Percentiles rank a stretch among this genome's conserved stretches.
Evolutionary conservation across 2,888 invertebrate genomes (phyloP).

Genomic region (Ceraclea dissimilis): DNA sequence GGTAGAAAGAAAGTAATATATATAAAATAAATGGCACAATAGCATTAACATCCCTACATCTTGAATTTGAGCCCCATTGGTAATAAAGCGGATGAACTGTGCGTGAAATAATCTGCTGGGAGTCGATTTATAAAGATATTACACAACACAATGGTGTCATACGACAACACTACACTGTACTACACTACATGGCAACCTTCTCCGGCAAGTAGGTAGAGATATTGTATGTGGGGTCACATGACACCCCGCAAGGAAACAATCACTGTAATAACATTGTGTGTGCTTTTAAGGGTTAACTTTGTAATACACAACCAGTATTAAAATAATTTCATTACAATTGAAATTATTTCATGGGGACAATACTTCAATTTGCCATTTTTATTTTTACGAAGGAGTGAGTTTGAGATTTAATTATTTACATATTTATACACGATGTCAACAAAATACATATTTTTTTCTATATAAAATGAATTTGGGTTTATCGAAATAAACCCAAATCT

Average conservation of each 20-base stretch:
- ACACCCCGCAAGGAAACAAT: slow-evolving; percentile 10
- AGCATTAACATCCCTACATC: too few species aligned
- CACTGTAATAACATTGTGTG: slow-evolving; percentile 3
- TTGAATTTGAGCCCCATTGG: slow-evolving; percentile 4
- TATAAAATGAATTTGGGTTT: too few species aligned
- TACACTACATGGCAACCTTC: neutral
- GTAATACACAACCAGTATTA: too few species aligned
- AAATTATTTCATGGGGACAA: neutral
- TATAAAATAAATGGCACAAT: too few species aligned
- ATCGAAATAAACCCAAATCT: too few species aligned
- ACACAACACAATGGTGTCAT: slow-evolving; percentile 8
- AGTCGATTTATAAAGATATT: slow-evolving; percentile 27
- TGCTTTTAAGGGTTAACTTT: neutral
- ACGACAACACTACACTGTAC: neutral
- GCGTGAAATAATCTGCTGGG: slow-evolving; percentile 25
- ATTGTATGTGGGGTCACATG: neutral
- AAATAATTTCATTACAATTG: neutral
- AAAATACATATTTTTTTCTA: too few species aligned
- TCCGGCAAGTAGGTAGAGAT: neutral
- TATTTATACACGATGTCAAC: too few species aligned
- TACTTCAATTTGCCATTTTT: too few species aligned
- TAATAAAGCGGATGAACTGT: slow-evolving; percentile 25
- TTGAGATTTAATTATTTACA: too few species aligned
- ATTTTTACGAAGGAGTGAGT: too few species aligned
- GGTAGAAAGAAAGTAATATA: too few species aligned